A percentile compares a stretch with the other conserved stretches of the same genome.
Conservation (phyloP, 2,888 invertebrate species). For the Acanthopleura granulata region DNA sequence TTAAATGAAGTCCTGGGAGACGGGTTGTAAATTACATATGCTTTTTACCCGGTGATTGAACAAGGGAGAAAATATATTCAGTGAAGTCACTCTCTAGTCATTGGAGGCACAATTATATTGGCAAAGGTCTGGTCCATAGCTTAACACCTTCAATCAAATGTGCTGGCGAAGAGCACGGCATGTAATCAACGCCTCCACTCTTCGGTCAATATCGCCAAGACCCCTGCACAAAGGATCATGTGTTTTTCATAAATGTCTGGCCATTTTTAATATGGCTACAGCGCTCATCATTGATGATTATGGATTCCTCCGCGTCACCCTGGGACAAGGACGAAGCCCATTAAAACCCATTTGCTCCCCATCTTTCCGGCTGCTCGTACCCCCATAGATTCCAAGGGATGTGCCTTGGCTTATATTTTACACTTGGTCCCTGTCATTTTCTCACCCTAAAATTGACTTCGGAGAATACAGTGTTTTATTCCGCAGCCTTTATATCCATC, state of each 20-base stretch:
- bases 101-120: conserved; percentile 7
- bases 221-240: conserved; percentile 12
- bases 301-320: background rate
- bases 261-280: conserved; percentile 12
- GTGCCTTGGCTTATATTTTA: conserved; percentile 4
- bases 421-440: conserved; percentile 6
- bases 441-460: background rate
- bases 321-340: background rate
- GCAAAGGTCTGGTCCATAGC: conserved; percentile 8
- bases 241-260: conserved; percentile 14
- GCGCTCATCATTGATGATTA: conserved; percentile 1
- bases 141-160: conserved; percentile 17
- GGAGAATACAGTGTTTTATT: background rate
- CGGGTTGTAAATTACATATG: conserved; percentile 17
- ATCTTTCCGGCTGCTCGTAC: background rate
- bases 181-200: background rate
- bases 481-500: no score
- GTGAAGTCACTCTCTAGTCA: conserved; percentile 22
- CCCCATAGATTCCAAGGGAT: background rate
- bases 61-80: conserved; percentile 12
- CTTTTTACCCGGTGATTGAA: conserved; percentile 16
- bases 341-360: background rate
- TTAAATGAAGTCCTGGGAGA: conserved; percentile 19
- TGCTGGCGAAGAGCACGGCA: background rate
- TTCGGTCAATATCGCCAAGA: background rate